Base-by-base conservation (phyloP, 92 coral and sea anemone genomes). In the Porites evermanni region DNA sequence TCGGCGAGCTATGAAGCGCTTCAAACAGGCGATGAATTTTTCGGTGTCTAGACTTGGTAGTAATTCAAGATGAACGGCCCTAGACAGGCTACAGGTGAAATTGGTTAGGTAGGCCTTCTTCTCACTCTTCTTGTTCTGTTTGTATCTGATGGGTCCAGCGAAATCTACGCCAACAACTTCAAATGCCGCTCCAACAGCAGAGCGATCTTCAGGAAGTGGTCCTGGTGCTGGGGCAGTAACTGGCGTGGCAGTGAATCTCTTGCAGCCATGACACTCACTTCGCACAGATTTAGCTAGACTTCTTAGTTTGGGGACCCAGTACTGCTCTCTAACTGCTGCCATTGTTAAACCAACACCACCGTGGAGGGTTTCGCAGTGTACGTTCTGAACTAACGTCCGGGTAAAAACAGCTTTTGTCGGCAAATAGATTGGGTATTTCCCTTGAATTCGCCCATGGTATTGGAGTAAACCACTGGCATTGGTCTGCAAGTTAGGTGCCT, bases 151-250 rank as follows among this genome's bases (percentile, higher is more conserved):
- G 19, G 90, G 77, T 17, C 87, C 91, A 29, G 91, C 82, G 52
- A 87, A 87, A 69, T 87, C 82, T 65, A 47, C 26, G 19, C 91
- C 71, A 52, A 87, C 47, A 50, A 87, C 77, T 73, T 81, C 82
- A 81, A 87, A 87, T 58, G 87, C 75, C 16, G 67, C 23, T 16
- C 77, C 83, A 52, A 53, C 77, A 53, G 76, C 65, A 20, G 59
- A 66, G 12, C 77, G 83, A 56, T 85, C 88, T 13, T 76, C 83
- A 12, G 60, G 83, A 23, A 85, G 32, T 24, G 51, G 77, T n/a
- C 76, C 70, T 11, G 83, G 88, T 44, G 20, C 17, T 76, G 83
- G 83, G 47, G 1, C 54, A 11, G 17, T 29, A 13, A 17, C 32
- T 67, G 83, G 23, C 9, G 82, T 84, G 5, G 74, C 51, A 16